Conservation (phyloP, 2,888 invertebrate genomes). For the Drosophila percnosoma region DNA sequence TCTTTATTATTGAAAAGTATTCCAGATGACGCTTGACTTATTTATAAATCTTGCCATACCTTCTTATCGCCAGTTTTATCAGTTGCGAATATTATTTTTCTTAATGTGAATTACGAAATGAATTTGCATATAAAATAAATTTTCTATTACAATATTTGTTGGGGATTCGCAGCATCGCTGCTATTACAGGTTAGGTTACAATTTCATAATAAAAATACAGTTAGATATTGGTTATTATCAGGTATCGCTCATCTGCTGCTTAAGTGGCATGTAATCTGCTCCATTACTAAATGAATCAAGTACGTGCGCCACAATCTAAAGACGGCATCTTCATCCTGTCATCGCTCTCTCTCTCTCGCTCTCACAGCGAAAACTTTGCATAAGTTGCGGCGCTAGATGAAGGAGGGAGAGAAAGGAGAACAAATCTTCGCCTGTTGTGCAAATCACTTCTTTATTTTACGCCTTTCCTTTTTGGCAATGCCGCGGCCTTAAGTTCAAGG, state of each 20-base stretch:
- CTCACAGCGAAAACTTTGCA: constrained; percentile 50
- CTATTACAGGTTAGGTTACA: neutral
- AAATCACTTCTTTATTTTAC: constrained; percentile 31
- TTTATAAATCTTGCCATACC: neutral
- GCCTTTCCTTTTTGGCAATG: constrained; percentile 57
- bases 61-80: neutral
- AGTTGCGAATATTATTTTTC: neutral
- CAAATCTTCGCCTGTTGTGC: constrained; percentile 37
- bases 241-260: constrained; percentile 33
- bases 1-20: neutral
- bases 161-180: too few species aligned
- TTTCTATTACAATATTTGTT: neutral
- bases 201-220: neutral
- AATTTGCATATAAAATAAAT: neutral
- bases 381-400: constrained; percentile 40
- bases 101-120: neutral
- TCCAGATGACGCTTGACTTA: neutral
- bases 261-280: constrained; percentile 31
- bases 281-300: constrained; percentile 58
- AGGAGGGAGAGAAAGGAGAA: constrained; percentile 12
- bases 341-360: neutral
- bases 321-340: neutral
- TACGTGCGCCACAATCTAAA: constrained; percentile 39
- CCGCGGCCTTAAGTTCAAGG: constrained; percentile 69
- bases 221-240: neutral